Evolutionary conservation across 2,888 invertebrate genomes (phyloP).

Genomic region (Amiota mariae): DNA sequence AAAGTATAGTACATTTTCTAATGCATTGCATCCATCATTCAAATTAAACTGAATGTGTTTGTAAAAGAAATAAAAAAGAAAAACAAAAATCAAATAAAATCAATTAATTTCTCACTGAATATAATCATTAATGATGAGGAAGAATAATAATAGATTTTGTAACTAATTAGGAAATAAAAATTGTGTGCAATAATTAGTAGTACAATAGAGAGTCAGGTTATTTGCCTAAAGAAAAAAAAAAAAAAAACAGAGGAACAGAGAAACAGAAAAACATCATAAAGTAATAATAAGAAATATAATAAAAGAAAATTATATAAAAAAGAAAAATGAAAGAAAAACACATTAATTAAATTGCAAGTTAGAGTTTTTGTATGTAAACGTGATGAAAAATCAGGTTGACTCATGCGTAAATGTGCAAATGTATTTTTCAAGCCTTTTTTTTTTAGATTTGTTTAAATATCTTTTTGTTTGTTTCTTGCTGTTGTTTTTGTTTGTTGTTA

Average conservation of each 20-base stretch:
- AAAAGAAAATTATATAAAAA: slow-evolving; percentile 22
- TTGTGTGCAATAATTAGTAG: no score
- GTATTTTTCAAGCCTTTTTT: slow-evolving; percentile 72
- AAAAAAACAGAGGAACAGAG: neutral
- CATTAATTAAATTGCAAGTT: slow-evolving; percentile 13
- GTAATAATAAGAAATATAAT: slow-evolving; percentile 47
- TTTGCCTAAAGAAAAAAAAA: neutral
- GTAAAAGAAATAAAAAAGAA: slow-evolving; percentile 4
- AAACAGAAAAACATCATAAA: neutral
- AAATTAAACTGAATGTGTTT: no score
- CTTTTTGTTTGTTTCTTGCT: slow-evolving; percentile 16
- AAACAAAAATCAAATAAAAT: neutral
- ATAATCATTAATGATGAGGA: neutral
- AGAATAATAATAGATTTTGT: slow-evolving; percentile 37
- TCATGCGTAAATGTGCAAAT: slow-evolving; percentile 74
- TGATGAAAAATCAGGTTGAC: slow-evolving; percentile 69
- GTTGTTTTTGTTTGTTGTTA: slow-evolving; percentile 5
- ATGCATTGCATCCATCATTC: no score
- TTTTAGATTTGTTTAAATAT: slow-evolving; percentile 20
- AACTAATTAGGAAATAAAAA: neutral
- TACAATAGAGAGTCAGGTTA: neutral
- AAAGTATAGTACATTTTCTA: no score
- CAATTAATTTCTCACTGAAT: no score
- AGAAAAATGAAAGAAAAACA: slow-evolving; percentile 20
- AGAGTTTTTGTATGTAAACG: slow-evolving; percentile 36